These are phyloP conservation scores for Aurelia coerulea DNA, from an alignment of 30 jellyfish, hydroid and myxozoan genomes.

Conservation along the genomic window DNA sequence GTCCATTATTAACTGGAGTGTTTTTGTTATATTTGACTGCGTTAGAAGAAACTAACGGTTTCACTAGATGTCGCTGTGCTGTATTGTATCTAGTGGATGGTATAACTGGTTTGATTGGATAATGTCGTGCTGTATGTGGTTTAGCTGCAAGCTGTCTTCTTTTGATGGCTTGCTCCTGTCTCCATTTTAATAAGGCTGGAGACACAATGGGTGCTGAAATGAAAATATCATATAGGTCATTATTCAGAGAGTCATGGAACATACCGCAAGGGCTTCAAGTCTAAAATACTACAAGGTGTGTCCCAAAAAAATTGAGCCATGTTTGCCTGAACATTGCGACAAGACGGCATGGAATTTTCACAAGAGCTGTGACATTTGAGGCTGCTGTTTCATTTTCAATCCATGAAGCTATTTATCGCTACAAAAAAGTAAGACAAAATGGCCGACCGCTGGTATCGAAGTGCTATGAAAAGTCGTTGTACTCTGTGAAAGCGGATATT, in stretches of 20 bases:
- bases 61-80: not conserved
- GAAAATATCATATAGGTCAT: not conserved
- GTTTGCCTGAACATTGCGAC: no score
- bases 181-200: constrained; percentile 63
- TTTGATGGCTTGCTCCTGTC: constrained; percentile 54
- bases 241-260: not conserved
- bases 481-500: no score
- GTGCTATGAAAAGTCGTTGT: no score
- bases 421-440: no score
- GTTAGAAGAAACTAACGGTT: not conserved
- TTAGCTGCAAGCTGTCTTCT: constrained; percentile 11
- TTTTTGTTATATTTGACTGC: not conserved
- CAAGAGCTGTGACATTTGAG: no score
- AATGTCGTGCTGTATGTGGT: not conserved
- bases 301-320: no score
- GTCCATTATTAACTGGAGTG: not conserved
- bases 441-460: no score
- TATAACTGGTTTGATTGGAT: not conserved
- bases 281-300: no score
- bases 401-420: no score
- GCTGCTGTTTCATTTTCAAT: no score
- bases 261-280: no score
- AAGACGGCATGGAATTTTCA: no score
- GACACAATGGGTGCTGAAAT: constrained; percentile 39
- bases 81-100: constrained; percentile 4